A percentile compares a stretch with the other conserved stretches of the same genome.
These are phyloP conservation scores for Toxotes jaculatrix DNA, from an alignment of 2,113 vertebrate species.

Conservation along the genomic window DNA sequence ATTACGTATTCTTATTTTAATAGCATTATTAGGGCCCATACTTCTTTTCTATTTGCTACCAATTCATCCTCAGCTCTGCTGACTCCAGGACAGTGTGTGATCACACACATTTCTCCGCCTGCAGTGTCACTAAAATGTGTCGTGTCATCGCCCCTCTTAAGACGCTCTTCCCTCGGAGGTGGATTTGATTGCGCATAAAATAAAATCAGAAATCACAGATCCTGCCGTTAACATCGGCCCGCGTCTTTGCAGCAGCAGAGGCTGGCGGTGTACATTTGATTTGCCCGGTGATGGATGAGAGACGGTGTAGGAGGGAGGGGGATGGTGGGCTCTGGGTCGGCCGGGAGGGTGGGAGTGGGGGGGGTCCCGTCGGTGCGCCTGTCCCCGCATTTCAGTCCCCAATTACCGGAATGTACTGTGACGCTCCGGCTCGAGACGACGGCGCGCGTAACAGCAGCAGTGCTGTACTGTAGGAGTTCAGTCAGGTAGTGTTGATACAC, in stretches of 20 bases:
- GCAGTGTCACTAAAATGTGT: constrained; percentile 71
- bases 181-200: constrained; percentile 66
- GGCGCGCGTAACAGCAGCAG: constrained; percentile 37
- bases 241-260: constrained; percentile 36
- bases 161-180: constrained; percentile 31
- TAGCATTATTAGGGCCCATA: not conserved
- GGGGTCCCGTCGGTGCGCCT: constrained; percentile 63
- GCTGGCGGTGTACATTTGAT: constrained; percentile 71
- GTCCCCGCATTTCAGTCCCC: constrained; percentile 70
- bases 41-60: not conserved
- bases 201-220: constrained; percentile 62
- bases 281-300: constrained; percentile 78
- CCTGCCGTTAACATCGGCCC: constrained; percentile 58
- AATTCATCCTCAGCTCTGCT: not conserved
- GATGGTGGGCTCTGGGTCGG: not conserved
- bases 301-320: constrained; percentile 1
- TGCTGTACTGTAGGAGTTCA: not conserved
- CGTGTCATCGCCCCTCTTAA: constrained; percentile 69
- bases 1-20: not conserved
- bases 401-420: constrained; percentile 78
- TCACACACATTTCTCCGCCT: constrained; percentile 16
- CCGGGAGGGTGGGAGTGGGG: not conserved
- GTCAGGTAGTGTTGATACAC: constrained; percentile 35
- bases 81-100: constrained; percentile 15
- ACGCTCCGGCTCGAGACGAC: constrained; percentile 59